Base-by-base conservation (phyloP, 2,113 vertebrate species). In the Saiga tatarica region DNA sequence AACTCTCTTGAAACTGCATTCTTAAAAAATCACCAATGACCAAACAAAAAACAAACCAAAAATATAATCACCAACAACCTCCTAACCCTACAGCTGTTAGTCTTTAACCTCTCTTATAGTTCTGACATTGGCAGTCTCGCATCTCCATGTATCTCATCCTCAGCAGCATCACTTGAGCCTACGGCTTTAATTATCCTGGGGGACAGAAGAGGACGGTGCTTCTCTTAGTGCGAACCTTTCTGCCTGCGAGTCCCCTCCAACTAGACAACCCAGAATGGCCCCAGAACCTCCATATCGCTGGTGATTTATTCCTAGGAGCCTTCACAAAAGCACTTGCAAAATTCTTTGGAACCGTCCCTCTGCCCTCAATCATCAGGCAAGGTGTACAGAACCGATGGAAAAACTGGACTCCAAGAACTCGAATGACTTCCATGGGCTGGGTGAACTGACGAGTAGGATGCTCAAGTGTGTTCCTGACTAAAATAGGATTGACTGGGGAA, bases 151-250 rank as follows among this genome's bases (percentile, higher is more conserved):
- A 3, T 26, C 55, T 50, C 33, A 6, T 39, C 55, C 50, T 86
- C 25, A 57, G 47, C 52, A 88, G 45, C 78, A 15, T 52, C n/a
- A 7, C 30, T 59, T 33, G 52, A 4, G 25, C 42, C 23, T 30
- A 26, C 0, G 15, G 55, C 64, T 85, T 79, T 21, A 84, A 25
- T 28, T 14, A 25, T 30, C 4, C 7, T 0, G 0, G 26, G 13
- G 23, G 52, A 53, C 52, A 45, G 12, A 64, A 21, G 11, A 12
- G 0, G 60, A n/a, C 5, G 0, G 5, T 1, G 3, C 14, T 33
- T 42, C 52, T 71, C 53, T 47, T 14, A 4, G 26, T 2, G 6
- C 1, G 0, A 26, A 47, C 9, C 52, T 8, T 42, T 30, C 67
- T 55, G 30, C 47, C 30, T 19, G 50, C 19, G 7, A 9, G 50